Evolutionary conservation across 2,113 vertebrate genomes (phyloP).

Genomic region (Aplodontia rufa): DNA sequence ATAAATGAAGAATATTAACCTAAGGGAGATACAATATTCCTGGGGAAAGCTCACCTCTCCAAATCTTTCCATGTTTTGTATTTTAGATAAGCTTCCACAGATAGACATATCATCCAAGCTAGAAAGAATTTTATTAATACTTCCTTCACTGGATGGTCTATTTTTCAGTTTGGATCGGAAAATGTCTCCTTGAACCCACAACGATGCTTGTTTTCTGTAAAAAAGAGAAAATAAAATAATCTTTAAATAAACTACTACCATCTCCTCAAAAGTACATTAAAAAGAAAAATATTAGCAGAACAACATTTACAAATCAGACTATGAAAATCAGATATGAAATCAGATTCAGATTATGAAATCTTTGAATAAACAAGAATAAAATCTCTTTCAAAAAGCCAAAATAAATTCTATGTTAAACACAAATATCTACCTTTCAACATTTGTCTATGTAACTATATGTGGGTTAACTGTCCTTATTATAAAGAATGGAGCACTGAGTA

Average conservation of each 20-base stretch:
- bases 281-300: background rate
- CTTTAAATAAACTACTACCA: background rate
- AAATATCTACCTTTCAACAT: background rate
- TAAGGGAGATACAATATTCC: background rate
- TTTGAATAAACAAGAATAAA: background rate
- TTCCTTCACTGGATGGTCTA: slow-evolving; percentile 82
- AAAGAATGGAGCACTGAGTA: background rate
- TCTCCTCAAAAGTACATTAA: background rate
- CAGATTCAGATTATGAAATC: background rate
- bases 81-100: slow-evolving; percentile 80
- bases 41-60: slow-evolving; percentile 86
- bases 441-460: background rate
- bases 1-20: background rate
- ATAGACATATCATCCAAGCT: slow-evolving; percentile 90
- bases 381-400: background rate
- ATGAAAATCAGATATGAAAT: background rate
- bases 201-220: slow-evolving; percentile 90
- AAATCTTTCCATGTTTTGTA: slow-evolving; percentile 82
- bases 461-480: background rate
- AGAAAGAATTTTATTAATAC: slow-evolving; percentile 89
- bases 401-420: background rate
- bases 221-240: slow-evolving; percentile 24
- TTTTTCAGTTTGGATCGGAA: slow-evolving; percentile 88
- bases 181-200: slow-evolving; percentile 93
- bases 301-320: background rate